A percentile compares a stretch with the other conserved stretches of the same genome.
Conservation (phyloP, 2,888 invertebrate genomes). For the Podabrus alpinus region DNA sequence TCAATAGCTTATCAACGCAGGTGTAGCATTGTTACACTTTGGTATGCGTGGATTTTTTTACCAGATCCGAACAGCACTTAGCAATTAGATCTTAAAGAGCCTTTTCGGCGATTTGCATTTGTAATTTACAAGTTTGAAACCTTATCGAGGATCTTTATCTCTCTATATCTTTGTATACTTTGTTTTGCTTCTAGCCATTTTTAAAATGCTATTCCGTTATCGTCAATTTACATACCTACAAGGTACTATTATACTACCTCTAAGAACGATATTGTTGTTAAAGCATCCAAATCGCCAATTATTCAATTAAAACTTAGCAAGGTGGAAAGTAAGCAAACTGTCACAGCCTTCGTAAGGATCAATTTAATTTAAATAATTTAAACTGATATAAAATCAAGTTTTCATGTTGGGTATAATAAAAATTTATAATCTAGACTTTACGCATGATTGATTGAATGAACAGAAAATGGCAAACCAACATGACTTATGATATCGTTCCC, state of each 20-base stretch:
- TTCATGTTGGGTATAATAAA: slow-evolving; percentile 27
- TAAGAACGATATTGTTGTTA: no score
- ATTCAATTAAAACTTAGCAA: neutral
- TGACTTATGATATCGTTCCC: slow-evolving; percentile 28
- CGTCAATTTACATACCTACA: neutral
- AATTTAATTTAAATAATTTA: slow-evolving; percentile 16
- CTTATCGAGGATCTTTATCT: slow-evolving; percentile 23
- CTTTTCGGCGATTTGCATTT: slow-evolving; percentile 31
- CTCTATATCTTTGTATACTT: slow-evolving; percentile 14
- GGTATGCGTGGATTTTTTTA: slow-evolving; percentile 22
- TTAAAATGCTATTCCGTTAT: neutral
- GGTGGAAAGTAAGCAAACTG: neutral
- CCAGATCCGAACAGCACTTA: slow-evolving; percentile 22
- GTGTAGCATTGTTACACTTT: slow-evolving; percentile 29
- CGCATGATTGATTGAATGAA: slow-evolving; percentile 31
- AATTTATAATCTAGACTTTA: slow-evolving; percentile 29
- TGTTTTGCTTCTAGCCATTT: slow-evolving; percentile 16
- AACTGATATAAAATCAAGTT: slow-evolving; percentile 18
- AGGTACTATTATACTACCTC: no score
- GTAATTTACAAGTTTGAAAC: slow-evolving; percentile 17
- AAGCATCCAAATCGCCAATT: neutral
- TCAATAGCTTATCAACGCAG: slow-evolving; percentile 23
- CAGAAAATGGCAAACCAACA: slow-evolving; percentile 28
- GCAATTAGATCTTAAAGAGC: slow-evolving; percentile 28
- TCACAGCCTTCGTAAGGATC: neutral